Conservation (phyloP, 1,140 invertebrate species). For the Drosophila aff. region DNA sequence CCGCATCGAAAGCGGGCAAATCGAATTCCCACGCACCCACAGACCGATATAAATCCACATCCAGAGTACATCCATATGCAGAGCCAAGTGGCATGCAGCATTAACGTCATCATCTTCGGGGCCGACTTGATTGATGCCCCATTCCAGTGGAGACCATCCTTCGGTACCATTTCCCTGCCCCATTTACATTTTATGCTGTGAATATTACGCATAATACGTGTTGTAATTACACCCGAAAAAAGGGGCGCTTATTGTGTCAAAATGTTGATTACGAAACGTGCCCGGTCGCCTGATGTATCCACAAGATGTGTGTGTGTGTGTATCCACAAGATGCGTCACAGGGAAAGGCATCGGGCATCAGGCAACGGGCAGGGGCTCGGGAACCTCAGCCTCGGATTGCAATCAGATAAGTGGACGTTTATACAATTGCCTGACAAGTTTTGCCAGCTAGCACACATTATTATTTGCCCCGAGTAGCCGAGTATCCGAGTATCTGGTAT, state of each 20-base stretch:
- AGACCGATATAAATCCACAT: conserved; percentile 23
- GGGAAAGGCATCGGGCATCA: conserved; percentile 2
- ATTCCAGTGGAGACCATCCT: conserved; percentile 26
- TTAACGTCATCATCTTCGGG: conserved; percentile 45
- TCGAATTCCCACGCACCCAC: conserved; percentile 70
- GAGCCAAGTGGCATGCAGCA: conserved; percentile 53
- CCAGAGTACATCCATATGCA: conserved; percentile 28
- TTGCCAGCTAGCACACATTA: conserved; percentile 38
- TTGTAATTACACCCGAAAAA: conserved; percentile 63
- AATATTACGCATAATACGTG: conserved; percentile 82
- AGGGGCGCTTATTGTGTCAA: conserved; percentile 69
- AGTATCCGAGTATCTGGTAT: conserved; percentile 17
- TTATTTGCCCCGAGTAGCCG: conserved; percentile 5
- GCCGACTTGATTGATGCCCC: conserved; percentile 35
- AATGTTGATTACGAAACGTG: conserved; percentile 81
- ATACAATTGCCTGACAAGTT: conserved; percentile 69
- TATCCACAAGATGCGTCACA: conserved; percentile 41
- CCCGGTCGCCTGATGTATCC: conserved; percentile 37
- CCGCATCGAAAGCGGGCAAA: conserved; percentile 22
- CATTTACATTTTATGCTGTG: conserved; percentile 73
- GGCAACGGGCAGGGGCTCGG: neutral
- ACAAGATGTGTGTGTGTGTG: conserved; percentile 18
- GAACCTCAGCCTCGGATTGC: conserved; percentile 34
- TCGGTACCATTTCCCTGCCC: conserved; percentile 38
- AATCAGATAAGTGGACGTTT: conserved; percentile 62